Conservation (phyloP, 2,113 vertebrate genomes). For the Gambusia holbrooki region DNA sequence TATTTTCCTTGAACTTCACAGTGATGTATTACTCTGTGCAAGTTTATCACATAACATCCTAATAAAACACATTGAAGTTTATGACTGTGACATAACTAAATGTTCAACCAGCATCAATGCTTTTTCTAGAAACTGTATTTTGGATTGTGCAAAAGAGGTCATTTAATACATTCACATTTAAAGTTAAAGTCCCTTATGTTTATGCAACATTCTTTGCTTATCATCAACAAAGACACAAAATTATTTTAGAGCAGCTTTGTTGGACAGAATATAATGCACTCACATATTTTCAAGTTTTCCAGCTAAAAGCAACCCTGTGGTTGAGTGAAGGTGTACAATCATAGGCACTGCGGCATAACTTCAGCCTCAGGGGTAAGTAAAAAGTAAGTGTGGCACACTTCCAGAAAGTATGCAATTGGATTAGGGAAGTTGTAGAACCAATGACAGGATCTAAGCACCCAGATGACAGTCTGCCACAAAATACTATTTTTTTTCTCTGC, state of each 20-base stretch:
- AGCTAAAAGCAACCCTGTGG: conserved; percentile 61
- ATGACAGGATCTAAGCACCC: neutral
- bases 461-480: neutral
- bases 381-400: conserved; percentile 56
- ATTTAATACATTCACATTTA: neutral
- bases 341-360: conserved; percentile 31
- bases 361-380: conserved; percentile 36
- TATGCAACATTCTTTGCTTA: no score
- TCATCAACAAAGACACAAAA: conserved; percentile 5
- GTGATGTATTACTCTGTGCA: neutral
- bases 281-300: conserved; percentile 48
- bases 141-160: neutral
- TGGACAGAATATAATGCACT: conserved; percentile 54
- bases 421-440: conserved; percentile 19
- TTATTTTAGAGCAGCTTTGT: conserved; percentile 25
- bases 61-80: neutral
- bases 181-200: neutral
- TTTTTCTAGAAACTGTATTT: neutral
- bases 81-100: neutral
- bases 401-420: conserved; percentile 39
- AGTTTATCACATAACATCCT: neutral
- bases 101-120: neutral
- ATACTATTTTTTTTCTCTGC: neutral
- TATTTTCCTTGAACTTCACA: neutral
- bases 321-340: conserved; percentile 33